phyloP scores from a whole-genome alignment of 2,113 vertebrate genomes.

The Perccottus glenii region DNA sequence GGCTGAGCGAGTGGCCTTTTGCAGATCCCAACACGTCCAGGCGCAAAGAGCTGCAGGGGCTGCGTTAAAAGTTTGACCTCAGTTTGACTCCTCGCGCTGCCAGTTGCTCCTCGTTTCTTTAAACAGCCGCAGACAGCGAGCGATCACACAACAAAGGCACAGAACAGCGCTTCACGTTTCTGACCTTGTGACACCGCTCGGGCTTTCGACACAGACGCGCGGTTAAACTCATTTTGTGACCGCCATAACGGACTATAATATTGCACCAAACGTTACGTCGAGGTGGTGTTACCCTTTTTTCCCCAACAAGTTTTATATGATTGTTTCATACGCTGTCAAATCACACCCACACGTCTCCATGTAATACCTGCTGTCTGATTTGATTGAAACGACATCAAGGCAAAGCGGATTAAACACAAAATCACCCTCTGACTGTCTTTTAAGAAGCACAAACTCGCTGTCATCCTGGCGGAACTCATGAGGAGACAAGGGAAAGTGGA shows the following conservation, averaged over 20 bases:
- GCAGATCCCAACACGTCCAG: slow-evolving; percentile 66
- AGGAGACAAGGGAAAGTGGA: slow-evolving; percentile 64
- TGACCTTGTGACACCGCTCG: not conserved
- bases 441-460: slow-evolving; percentile 59
- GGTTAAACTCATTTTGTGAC: slow-evolving; percentile 1
- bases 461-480: slow-evolving; percentile 52
- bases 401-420: slow-evolving; percentile 68
- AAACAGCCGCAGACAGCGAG: slow-evolving; percentile 28
- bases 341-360: slow-evolving; percentile 48
- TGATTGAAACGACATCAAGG: slow-evolving; percentile 67
- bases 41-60: slow-evolving; percentile 65
- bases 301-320: not conserved
- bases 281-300: not conserved
- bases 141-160: slow-evolving; percentile 3
- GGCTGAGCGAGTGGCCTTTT: slow-evolving; percentile 44
- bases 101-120: slow-evolving; percentile 53
- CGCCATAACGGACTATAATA: not conserved
- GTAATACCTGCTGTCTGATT: slow-evolving; percentile 64
- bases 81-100: slow-evolving; percentile 79
- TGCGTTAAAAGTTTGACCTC: slow-evolving; percentile 80
- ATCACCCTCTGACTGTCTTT: slow-evolving; percentile 54
- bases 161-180: slow-evolving; percentile 1
- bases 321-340: slow-evolving; percentile 53
- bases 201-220: not conserved
- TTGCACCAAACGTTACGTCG: not conserved